A percentile compares a stretch with the other conserved stretches of the same genome.
phyloP scores from a whole-genome alignment of 2,113 vertebrate genomes.

The Girardinichthys multiradiatus region DNA sequence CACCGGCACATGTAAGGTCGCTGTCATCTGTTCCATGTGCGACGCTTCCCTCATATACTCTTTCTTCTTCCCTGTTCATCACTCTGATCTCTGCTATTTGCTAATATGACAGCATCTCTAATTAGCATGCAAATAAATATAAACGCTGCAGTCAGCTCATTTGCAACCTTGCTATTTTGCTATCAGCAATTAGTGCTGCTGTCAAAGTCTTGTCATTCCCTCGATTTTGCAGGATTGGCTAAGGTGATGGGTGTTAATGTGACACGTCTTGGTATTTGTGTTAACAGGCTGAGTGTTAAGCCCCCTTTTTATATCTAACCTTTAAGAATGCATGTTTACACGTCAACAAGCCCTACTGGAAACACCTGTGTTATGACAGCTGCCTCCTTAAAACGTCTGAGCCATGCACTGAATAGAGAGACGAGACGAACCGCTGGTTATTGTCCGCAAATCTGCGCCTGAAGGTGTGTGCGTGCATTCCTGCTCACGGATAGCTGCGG shows the following conservation, averaged over 20 bases:
- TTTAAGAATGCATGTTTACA: constrained; percentile 46
- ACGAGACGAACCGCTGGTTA: constrained; percentile 17
- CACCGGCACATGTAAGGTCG: neutral
- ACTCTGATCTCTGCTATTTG: constrained; percentile 49
- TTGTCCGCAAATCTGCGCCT: constrained; percentile 18
- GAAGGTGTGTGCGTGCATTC: constrained; percentile 12
- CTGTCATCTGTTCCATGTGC: constrained; percentile 2
- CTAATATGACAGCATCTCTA: constrained; percentile 57
- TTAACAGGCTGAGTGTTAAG: constrained; percentile 29
- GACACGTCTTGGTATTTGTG: constrained; percentile 36
- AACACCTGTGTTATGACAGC: constrained; percentile 57
- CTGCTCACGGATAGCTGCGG: constrained; percentile 27
- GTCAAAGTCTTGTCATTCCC: constrained; percentile 57
- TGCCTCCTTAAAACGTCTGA: constrained; percentile 50
- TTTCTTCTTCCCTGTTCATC: constrained; percentile 40
- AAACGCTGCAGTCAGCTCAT: constrained; percentile 63
- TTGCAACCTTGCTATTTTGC: constrained; percentile 66
- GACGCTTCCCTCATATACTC: neutral
- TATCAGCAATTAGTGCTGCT: constrained; percentile 62
- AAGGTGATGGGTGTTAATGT: constrained; percentile 52
- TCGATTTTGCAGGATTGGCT: constrained; percentile 40
- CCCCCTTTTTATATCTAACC: constrained; percentile 26
- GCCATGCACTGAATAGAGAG: constrained; percentile 34
- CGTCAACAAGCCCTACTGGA: constrained; percentile 22
- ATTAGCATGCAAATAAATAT: constrained; percentile 79